phyloP scores from a whole-genome alignment of 1,140 invertebrate species.

The Cecropterus lyciades region DNA sequence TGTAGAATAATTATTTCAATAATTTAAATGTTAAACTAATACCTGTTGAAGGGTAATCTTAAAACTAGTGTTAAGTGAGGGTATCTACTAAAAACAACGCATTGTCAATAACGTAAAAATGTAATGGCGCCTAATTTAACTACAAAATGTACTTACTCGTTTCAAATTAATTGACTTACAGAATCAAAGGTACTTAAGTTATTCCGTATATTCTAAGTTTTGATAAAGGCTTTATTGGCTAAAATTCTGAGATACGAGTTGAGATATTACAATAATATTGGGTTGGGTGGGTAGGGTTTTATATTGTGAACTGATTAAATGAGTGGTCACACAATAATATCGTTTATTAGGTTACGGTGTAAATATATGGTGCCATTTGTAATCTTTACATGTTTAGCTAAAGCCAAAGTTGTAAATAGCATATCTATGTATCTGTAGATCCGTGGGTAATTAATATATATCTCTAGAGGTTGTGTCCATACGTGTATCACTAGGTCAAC shows the following conservation, averaged over 20 bases:
- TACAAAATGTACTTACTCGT: no score
- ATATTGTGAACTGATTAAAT: background rate
- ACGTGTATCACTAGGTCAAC: constrained; percentile 1
- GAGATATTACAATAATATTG: background rate
- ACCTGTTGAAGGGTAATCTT: no score
- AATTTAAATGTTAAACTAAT: background rate
- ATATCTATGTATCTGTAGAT: constrained; percentile 32
- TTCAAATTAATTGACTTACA: no score
- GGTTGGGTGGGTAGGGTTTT: constrained; percentile 11
- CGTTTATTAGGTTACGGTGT: constrained; percentile 61
- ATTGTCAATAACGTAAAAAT: no score
- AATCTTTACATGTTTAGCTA: constrained; percentile 65
- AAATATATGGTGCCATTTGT: constrained; percentile 81
- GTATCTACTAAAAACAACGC: no score
- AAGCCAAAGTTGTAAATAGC: constrained; percentile 75
- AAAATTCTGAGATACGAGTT: no score
- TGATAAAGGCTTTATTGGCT: background rate
- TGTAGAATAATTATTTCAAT: background rate
- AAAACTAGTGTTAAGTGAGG: no score
- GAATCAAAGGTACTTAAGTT: background rate
- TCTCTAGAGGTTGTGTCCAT: constrained; percentile 61
- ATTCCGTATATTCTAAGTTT: background rate
- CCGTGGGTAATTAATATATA: constrained; percentile 22
- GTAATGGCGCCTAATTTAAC: no score
- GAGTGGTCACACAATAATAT: constrained; percentile 15